Evolutionary conservation across 2,797 vertebrate genomes (phyloP), one percentile per base, ranked within the genome.

Genomic region (Xenentodon cancila): DNA sequence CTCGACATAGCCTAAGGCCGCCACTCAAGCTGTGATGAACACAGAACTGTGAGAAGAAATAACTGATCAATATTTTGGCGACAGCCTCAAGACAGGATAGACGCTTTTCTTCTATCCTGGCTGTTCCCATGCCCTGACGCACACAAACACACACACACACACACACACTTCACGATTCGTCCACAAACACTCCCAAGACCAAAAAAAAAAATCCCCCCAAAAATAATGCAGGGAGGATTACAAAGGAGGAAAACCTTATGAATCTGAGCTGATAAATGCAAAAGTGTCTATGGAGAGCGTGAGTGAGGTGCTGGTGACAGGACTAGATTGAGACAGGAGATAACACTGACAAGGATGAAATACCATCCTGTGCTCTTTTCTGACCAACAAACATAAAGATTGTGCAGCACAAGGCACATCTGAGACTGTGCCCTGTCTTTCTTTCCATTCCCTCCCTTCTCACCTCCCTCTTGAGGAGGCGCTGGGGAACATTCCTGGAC

Each of bases 401-500:
- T 60, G 81, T 57, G 57, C 69, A 58, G 70, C 17, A 40, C 68
- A 54, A 78, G 81, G 75, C 71, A 66, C 78, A 79, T 86, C 71
- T 72, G 77, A 85, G 66, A 64, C 79, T 1, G 43, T 78, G 77
- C 77, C 83, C 87, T 57, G 72, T 75, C 74, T 82, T 75, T 78
- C 72, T 67, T 51, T 83, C 60, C 68, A 48, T 76, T 84, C 77
- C 82, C 79, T 80, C 77, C 84, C 73, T 79, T 50, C 60, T 74
- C 79, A 70, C 77, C 77, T 85, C 84, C 72, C 82, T 84, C 82
- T 73, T 84, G 82, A 84, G 85, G 84, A 77, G 80, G 84, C 56
- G 79, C 70, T 81, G 76, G 81, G 77, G 95, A 93, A 92, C 96
- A 97, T 98, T 97, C 95, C 96, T 96, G 94, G 86, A 92, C 94